Conservation (phyloP, 1,140 invertebrate genomes). For the Papilio glaucus region DNA sequence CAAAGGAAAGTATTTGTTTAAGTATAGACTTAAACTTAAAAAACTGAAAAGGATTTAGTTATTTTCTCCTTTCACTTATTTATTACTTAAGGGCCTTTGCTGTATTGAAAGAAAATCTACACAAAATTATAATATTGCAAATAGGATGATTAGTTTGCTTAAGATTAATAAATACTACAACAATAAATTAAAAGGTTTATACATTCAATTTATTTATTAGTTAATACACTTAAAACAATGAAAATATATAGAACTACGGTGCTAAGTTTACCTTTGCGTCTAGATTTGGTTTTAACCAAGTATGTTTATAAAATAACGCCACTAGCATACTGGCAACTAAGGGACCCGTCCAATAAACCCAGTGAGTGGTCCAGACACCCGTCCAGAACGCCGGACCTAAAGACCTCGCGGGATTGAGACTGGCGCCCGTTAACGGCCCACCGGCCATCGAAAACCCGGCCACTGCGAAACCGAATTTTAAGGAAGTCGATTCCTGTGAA, state of each 20-base stretch:
- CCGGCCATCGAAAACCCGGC: conserved; percentile 77
- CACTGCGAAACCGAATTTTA: conserved; percentile 84
- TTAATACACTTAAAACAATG: background rate
- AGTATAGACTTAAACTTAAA: too few relatives aligned
- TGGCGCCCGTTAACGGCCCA: conserved; percentile 87
- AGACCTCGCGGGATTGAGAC: conserved; percentile 92
- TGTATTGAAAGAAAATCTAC: too few relatives aligned
- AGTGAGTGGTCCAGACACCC: conserved; percentile 87
- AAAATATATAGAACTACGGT: background rate
- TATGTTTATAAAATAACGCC: conserved; percentile 71
- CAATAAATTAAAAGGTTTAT: background rate
- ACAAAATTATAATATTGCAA: background rate
- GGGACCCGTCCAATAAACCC: conserved; percentile 86
- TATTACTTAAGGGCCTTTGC: too few relatives aligned
- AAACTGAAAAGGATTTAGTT: background rate
- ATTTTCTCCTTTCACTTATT: background rate
- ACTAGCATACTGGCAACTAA: conserved; percentile 74
- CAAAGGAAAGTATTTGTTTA: too few relatives aligned
- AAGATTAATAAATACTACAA: background rate
- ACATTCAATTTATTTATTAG: background rate
- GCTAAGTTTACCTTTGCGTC: conserved; percentile 9
- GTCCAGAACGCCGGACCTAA: conserved; percentile 91
- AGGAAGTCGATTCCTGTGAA: conserved; percentile 79
- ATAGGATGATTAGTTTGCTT: background rate
- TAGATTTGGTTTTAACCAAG: conserved; percentile 46